Evolutionary conservation across 2,888 invertebrate genomes (phyloP).

Genomic region (Melanotus villosus): DNA sequence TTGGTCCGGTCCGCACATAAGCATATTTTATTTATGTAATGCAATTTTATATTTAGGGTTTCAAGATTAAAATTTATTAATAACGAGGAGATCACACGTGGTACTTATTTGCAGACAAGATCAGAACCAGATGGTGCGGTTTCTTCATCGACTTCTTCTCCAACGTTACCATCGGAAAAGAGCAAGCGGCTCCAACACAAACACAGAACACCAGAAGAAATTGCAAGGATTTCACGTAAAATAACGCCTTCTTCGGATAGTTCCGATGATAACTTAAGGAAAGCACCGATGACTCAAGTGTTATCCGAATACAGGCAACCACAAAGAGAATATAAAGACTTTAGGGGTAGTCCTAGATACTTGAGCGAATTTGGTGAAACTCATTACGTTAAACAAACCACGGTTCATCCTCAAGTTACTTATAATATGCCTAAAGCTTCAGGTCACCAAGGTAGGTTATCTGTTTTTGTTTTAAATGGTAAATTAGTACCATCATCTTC

Average conservation of each 20-base stretch:
- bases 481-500: not conserved
- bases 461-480: no score
- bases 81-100: no score
- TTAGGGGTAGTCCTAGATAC: slow-evolving; percentile 62
- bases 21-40: no score
- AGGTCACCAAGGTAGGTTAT: slow-evolving; percentile 57
- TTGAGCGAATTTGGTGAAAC: slow-evolving; percentile 53
- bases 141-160: slow-evolving; percentile 73
- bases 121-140: slow-evolving; percentile 83
- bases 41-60: no score
- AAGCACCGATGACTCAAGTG: slow-evolving; percentile 71
- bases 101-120: slow-evolving; percentile 68
- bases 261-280: slow-evolving; percentile 65
- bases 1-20: no score
- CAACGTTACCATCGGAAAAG: slow-evolving; percentile 59
- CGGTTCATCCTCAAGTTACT: slow-evolving; percentile 73
- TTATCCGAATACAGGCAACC: slow-evolving; percentile 72
- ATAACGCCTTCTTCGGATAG: slow-evolving; percentile 50
- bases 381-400: slow-evolving; percentile 61
- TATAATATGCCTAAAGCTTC: slow-evolving; percentile 72
- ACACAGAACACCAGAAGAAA: not conserved
- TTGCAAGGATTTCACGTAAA: slow-evolving; percentile 5
- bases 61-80: no score
- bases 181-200: slow-evolving; percentile 23
- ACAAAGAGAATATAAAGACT: slow-evolving; percentile 71